Conservation (phyloP, 2,797 vertebrate genomes). For the Sebastes oblongus region DNA sequence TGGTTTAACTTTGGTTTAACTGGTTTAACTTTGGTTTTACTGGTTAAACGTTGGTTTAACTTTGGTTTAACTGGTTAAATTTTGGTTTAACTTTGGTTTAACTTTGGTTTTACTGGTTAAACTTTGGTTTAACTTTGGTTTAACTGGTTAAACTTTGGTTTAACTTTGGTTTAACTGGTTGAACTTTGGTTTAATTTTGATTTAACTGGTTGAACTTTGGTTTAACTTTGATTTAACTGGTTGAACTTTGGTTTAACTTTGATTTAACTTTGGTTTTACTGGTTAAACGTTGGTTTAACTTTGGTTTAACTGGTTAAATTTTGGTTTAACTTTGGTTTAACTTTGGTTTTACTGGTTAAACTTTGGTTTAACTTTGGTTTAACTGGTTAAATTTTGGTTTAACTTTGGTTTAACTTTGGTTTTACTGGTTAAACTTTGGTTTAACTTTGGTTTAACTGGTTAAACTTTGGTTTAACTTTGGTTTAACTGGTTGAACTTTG, state of each 20-base stretch:
- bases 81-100: no score
- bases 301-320: no score
- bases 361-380: neutral
- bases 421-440: neutral
- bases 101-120: no score
- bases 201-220: neutral
- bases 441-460: no score
- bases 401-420: no score
- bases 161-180: neutral
- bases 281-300: neutral
- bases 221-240: no score
- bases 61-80: no score
- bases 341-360: no score
- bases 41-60: no score
- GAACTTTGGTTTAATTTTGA: neutral
- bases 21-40: neutral
- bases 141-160: neutral
- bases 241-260: neutral
- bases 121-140: neutral
- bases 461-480: neutral
- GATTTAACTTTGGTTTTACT: neutral
- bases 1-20: neutral
- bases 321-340: neutral
- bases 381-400: no score
- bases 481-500: no score